These are phyloP conservation scores for Periphyllus acericola DNA, from an alignment of 2,888 invertebrate genomes.

Conservation along the genomic window DNA sequence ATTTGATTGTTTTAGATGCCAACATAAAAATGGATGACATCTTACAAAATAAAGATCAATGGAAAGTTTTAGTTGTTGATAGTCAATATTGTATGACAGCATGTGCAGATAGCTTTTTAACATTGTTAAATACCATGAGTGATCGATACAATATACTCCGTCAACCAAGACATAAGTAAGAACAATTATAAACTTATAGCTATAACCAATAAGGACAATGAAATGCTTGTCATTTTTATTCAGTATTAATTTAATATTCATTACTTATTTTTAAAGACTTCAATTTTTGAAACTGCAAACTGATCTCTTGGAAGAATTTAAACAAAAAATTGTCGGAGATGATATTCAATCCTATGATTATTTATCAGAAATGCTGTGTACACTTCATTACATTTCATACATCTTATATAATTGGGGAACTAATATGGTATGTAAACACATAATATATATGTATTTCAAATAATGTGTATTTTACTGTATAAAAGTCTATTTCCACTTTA, in stretches of 20 bases:
- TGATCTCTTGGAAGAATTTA: slow-evolving; percentile 90
- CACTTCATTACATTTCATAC: slow-evolving; percentile 76
- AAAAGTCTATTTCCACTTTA: no score
- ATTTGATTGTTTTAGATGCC: slow-evolving; percentile 69
- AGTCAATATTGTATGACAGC: slow-evolving; percentile 81
- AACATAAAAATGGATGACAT: slow-evolving; percentile 90
- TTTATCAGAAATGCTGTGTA: slow-evolving; percentile 78
- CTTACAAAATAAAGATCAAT: slow-evolving; percentile 75
- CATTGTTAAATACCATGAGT: slow-evolving; percentile 85
- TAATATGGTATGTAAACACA: slow-evolving; percentile 72
- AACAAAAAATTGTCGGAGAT: slow-evolving; percentile 84
- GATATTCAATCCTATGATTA: slow-evolving; percentile 72
- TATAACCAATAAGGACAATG: background rate
- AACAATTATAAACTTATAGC: background rate
- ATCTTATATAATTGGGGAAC: slow-evolving; percentile 82
- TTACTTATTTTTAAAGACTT: slow-evolving; percentile 69
- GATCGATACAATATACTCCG: slow-evolving; percentile 85
- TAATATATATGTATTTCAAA: background rate
- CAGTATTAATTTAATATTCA: slow-evolving; percentile 8
- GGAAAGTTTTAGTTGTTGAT: slow-evolving; percentile 76
- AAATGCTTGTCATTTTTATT: background rate
- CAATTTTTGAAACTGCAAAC: slow-evolving; percentile 90
- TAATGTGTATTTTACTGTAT: no score
- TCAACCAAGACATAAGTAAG: slow-evolving; percentile 82
- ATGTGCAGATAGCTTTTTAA: slow-evolving; percentile 88